These are phyloP conservation scores for Pelagia noctiluca DNA, from an alignment of 30 jellyfish, hydroid and myxozoan genomes.

Conservation along the genomic window DNA sequence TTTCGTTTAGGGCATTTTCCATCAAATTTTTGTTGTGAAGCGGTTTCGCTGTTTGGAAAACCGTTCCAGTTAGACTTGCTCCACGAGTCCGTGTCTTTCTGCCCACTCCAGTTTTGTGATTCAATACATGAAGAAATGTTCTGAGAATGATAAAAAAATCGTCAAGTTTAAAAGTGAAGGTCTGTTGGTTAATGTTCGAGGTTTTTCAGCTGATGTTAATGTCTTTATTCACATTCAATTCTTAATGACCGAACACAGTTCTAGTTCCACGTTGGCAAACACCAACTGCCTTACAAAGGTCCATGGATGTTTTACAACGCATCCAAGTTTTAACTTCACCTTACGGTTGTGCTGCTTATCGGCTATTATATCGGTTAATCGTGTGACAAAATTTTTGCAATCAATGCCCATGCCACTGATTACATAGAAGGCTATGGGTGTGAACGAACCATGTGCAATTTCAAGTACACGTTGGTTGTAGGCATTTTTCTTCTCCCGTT, in stretches of 20 bases:
- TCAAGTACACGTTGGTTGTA: conserved; percentile 8
- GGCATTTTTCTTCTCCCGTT: conserved; percentile 13
- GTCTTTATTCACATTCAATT: not conserved
- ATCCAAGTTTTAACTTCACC: conserved; percentile 7
- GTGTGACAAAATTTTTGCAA: not conserved
- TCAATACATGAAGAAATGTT: no score
- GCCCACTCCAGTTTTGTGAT: no score
- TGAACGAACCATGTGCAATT: not conserved
- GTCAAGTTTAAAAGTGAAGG: no score
- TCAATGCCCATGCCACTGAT: conserved; percentile 22
- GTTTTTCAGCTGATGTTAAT: not conserved
- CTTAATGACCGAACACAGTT: conserved; percentile 11
- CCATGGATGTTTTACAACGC: not conserved
- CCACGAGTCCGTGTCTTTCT: no score
- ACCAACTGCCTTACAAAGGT: conserved; percentile 1
- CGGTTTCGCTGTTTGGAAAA: no score
- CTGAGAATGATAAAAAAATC: no score
- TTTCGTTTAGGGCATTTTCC: no score
- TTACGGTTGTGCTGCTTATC: not conserved
- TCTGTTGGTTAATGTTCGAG: conserved; percentile 5
- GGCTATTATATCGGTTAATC: conserved; percentile 3
- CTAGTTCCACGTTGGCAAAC: conserved; percentile 7
- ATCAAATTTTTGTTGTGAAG: no score
- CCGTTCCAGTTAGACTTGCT: no score
- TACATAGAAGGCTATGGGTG: not conserved